Evolutionary conservation across 1,140 invertebrate genomes (phyloP).

Genomic region (Vanessa atalanta): DNA sequence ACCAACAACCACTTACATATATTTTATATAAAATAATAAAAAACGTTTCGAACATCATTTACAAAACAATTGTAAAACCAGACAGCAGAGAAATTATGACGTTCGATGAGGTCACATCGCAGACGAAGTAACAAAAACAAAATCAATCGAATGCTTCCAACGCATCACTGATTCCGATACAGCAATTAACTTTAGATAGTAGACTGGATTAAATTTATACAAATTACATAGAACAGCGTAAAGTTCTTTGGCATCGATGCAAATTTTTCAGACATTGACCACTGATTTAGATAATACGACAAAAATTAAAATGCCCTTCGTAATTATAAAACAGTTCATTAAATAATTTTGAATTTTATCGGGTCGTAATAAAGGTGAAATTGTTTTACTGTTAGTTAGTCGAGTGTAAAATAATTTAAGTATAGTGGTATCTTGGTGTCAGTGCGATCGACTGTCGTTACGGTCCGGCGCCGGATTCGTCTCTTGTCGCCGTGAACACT

Average conservation of each 20-base stretch:
- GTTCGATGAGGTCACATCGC: not conserved
- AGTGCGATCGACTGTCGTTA: conserved; percentile 51
- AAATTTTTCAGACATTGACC: conserved; percentile 17
- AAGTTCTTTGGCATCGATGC: conserved; percentile 21
- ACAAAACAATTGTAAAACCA: not conserved
- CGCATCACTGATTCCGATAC: conserved; percentile 29
- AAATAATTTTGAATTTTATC: not conserved
- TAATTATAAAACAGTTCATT: not conserved
- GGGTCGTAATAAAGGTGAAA: not conserved
- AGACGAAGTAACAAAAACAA: conserved; percentile 28
- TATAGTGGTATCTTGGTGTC: conserved; percentile 52
- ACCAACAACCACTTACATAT: too few species aligned
- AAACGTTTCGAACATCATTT: not conserved
- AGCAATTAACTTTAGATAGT: conserved; percentile 14
- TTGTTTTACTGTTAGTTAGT: not conserved
- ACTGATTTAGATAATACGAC: conserved; percentile 17
- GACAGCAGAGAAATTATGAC: not conserved
- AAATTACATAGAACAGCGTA: conserved; percentile 13
- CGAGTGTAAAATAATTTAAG: conserved; percentile 18
- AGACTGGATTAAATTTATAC: not conserved
- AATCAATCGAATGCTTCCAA: conserved; percentile 28
- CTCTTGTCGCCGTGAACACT: conserved; percentile 51
- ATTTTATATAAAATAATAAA: not conserved
- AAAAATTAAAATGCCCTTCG: not conserved
- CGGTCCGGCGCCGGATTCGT: conserved; percentile 48